Percentiles rank a stretch among this genome's conserved stretches.
These are phyloP conservation scores for Synergus japonicus DNA, from an alignment of 2,888 invertebrate species.

Conservation along the genomic window DNA sequence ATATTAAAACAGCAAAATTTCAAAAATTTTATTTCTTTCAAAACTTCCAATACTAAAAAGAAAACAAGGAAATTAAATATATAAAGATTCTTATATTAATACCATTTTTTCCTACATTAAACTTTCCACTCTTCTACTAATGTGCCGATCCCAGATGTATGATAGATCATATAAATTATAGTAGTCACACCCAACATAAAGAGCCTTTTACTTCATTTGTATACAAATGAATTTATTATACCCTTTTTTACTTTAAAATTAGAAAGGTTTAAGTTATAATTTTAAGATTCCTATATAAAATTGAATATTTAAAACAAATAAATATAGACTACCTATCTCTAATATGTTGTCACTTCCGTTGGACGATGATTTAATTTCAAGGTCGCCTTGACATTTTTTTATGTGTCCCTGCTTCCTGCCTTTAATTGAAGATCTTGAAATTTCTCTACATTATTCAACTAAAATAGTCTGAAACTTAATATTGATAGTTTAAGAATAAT, in stretches of 20 bases:
- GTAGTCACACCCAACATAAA: not conserved
- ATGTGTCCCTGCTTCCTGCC: not conserved
- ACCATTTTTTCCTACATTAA: not conserved
- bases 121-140: slow-evolving; percentile 2
- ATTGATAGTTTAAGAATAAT: not conserved
- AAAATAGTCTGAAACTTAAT: not conserved
- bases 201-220: not conserved
- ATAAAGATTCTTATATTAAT: not conserved
- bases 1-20: not conserved
- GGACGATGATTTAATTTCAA: not conserved
- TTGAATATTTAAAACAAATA: not conserved
- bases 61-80: not conserved
- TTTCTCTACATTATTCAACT: not conserved
- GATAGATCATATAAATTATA: not conserved
- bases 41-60: not conserved
- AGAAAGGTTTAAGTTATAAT: not conserved
- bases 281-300: not conserved
- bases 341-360: not conserved
- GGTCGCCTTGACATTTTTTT: not conserved
- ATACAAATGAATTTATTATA: not conserved
- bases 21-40: not conserved
- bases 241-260: not conserved
- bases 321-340: not conserved
- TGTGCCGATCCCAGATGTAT: not conserved
- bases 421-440: not conserved